Conservation (phyloP, 2,888 invertebrate genomes). For the Drosophila nr. medialis region DNA sequence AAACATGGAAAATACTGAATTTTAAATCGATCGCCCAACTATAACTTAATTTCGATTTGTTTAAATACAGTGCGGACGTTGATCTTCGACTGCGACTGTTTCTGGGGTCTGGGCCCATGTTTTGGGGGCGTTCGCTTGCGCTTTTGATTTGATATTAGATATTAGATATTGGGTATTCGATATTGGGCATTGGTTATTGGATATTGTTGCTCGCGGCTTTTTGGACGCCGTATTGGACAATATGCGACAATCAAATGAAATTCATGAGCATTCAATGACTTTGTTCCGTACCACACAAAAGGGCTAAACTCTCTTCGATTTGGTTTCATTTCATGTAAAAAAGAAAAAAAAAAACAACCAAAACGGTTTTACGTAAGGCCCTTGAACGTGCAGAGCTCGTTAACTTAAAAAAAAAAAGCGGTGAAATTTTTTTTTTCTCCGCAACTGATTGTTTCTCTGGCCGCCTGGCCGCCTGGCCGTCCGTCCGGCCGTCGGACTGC, state of each 20-base stretch:
- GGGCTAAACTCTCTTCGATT: constrained; percentile 58
- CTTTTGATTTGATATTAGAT: constrained; percentile 14
- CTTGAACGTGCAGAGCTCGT: constrained; percentile 75
- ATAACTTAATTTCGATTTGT: constrained; percentile 61
- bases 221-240: constrained; percentile 45
- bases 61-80: constrained; percentile 61
- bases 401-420: constrained; percentile 50
- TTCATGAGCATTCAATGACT: constrained; percentile 49
- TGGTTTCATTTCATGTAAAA: constrained; percentile 37
- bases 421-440: constrained; percentile 71
- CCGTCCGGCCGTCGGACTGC: background rate
- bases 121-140: constrained; percentile 51
- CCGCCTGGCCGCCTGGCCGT: background rate
- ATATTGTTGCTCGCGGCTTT: constrained; percentile 6
- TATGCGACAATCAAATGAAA: constrained; percentile 66
- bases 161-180: background rate
- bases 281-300: constrained; percentile 60
- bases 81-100: constrained; percentile 47
- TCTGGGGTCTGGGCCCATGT: constrained; percentile 25
- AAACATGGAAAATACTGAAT: constrained; percentile 80
- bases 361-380: constrained; percentile 70
- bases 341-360: constrained; percentile 3
- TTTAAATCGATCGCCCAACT: constrained; percentile 63
- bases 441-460: constrained; percentile 37
- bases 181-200: constrained; percentile 24